Percentiles rank a stretch among this genome's conserved stretches.
Evolutionary conservation across 2,113 vertebrate species (phyloP).

Genomic region (Pygoscelis adeliae): DNA sequence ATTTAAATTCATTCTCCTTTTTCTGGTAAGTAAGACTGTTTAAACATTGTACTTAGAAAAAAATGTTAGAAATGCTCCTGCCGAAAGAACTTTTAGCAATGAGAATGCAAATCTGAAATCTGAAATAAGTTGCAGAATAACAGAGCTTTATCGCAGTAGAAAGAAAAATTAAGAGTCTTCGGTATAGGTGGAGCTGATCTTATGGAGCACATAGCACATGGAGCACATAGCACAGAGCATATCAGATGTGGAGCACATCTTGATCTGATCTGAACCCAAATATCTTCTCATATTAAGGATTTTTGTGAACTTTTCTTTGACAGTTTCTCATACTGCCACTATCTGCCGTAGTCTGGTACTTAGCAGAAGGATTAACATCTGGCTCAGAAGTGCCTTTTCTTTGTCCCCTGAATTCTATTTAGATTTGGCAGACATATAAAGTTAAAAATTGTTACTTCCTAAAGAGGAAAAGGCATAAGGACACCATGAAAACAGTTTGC

Average conservation of each 20-base stretch:
- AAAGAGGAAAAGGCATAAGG: not conserved
- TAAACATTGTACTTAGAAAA: not conserved
- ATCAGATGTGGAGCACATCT: not conserved
- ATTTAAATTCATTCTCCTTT: slow-evolving; percentile 27
- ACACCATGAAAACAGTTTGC: not conserved
- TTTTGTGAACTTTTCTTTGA: not conserved
- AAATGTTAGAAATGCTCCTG: not conserved
- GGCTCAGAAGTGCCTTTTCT: not conserved
- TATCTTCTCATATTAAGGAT: not conserved
- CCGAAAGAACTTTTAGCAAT: not conserved
- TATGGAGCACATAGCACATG: not conserved
- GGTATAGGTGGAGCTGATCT: not conserved
- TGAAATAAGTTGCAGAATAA: not conserved
- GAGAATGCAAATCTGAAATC: not conserved
- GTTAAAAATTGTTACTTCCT: not conserved
- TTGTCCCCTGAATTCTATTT: not conserved
- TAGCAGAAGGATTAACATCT: not conserved
- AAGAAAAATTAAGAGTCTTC: not conserved
- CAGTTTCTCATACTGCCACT: not conserved
- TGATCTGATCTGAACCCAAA: not conserved
- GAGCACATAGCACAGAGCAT: not conserved
- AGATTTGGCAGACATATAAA: not conserved
- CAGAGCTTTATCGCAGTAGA: not conserved
- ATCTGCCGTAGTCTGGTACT: not conserved
- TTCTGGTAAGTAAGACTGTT: not conserved